Evolutionary conservation across 2,888 invertebrate genomes (phyloP).

Genomic region (Pogonocherus hispidulus): DNA sequence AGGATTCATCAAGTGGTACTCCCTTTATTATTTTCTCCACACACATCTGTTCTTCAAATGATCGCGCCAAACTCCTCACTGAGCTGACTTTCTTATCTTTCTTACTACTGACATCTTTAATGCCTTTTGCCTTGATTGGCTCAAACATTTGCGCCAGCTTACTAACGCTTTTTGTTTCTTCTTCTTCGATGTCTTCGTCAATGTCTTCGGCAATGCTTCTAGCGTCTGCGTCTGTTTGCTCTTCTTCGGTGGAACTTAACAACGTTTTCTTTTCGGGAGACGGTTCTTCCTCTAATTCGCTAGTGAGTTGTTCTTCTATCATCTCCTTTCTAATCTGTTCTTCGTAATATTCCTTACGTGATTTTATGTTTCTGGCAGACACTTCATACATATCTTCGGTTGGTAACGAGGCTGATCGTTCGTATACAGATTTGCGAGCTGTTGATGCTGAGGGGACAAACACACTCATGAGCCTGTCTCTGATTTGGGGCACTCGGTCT

Average conservation of each 20-base stretch:
- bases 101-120: constrained; percentile 22
- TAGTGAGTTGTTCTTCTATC: constrained; percentile 70
- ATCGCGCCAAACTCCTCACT: constrained; percentile 52
- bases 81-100: constrained; percentile 29
- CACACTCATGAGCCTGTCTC: constrained; percentile 67
- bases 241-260: constrained; percentile 49
- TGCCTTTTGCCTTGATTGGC: constrained; percentile 48
- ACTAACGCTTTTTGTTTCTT: constrained; percentile 34
- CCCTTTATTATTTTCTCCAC: background rate
- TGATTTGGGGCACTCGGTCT: constrained; percentile 67
- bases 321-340: constrained; percentile 75
- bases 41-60: constrained; percentile 43
- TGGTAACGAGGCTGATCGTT: constrained; percentile 70
- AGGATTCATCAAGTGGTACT: constrained; percentile 5
- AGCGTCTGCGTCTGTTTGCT: constrained; percentile 48
- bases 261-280: constrained; percentile 69
- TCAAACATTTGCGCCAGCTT: constrained; percentile 40
- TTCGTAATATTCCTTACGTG: constrained; percentile 74
- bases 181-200: constrained; percentile 48
- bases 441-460: constrained; percentile 63
- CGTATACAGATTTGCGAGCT: constrained; percentile 66
- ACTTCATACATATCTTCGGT: constrained; percentile 70
- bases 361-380: constrained; percentile 71
- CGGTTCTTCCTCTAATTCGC: constrained; percentile 69
- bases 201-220: constrained; percentile 46